Evolutionary conservation across 2,888 invertebrate genomes (phyloP).

Genomic region (Chloromyia formosa): DNA sequence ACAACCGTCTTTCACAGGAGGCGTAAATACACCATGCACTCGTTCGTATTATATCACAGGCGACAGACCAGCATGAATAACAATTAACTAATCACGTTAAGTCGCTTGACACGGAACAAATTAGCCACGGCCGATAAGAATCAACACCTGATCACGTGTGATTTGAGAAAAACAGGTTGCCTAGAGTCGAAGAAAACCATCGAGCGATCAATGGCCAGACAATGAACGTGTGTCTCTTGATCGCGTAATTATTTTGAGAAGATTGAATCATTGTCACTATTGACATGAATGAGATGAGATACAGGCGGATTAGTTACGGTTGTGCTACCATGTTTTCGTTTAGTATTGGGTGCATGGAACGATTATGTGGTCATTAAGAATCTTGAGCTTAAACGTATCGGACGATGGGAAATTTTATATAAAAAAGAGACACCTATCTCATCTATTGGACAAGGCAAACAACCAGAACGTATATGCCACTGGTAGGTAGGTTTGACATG

Average conservation of each 20-base stretch:
- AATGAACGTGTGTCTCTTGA: not conserved
- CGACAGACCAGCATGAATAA: constrained; percentile 34
- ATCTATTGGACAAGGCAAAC: too few relatives aligned
- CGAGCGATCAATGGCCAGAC: constrained; percentile 23
- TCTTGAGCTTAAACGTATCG: too few relatives aligned
- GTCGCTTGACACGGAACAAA: constrained; percentile 17
- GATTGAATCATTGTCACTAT: constrained; percentile 20
- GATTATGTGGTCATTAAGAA: too few relatives aligned
- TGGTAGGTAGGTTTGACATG: too few relatives aligned
- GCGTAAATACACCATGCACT: not conserved
- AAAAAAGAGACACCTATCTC: too few relatives aligned
- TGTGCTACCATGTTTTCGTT: too few relatives aligned
- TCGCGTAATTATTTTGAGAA: constrained; percentile 28
- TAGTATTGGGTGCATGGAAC: too few relatives aligned
- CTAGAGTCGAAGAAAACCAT: not conserved
- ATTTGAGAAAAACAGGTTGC: constrained; percentile 28
- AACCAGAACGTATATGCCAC: too few relatives aligned
- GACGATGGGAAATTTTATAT: too few relatives aligned
- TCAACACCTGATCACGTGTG: constrained; percentile 24
- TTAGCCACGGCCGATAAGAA: constrained; percentile 18
- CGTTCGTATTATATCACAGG: constrained; percentile 14
- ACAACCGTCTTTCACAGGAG: not conserved
- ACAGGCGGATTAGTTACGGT: too few relatives aligned
- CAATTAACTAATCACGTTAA: constrained; percentile 34
- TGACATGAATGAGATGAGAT: not conserved